Percentiles rank a stretch among this genome's conserved stretches.
These are phyloP conservation scores for Neoseiulus cucumeris DNA, from an alignment of 1,140 invertebrate genomes.

Conservation along the genomic window DNA sequence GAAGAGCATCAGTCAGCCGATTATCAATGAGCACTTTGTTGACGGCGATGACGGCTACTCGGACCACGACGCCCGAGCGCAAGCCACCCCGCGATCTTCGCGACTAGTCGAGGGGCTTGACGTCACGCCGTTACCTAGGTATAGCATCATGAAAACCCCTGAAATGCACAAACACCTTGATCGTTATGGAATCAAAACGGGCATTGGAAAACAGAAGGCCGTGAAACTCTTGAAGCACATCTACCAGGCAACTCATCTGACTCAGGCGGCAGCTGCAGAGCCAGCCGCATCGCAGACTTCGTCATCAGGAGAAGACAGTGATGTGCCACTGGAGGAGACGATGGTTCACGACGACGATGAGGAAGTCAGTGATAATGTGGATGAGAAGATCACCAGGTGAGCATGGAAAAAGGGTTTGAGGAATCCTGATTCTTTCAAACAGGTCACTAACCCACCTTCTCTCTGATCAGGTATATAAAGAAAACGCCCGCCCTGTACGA, in stretches of 20 bases:
- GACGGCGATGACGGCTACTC: background rate
- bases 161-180: background rate
- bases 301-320: conserved; percentile 2
- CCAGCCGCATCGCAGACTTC: background rate
- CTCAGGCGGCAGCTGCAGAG: background rate
- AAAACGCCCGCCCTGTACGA: background rate
- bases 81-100: background rate
- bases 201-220: conserved; percentile 1
- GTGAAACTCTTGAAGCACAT: background rate
- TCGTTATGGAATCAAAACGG: background rate
- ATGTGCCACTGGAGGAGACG: background rate
- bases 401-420: too few species aligned
- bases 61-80: background rate
- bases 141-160: background rate
- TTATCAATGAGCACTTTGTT: background rate
- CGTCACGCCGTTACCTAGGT: background rate
- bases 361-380: background rate
- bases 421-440: too few species aligned
- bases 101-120: background rate
- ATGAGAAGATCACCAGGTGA: background rate
- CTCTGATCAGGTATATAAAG: background rate
- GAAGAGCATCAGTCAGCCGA: background rate
- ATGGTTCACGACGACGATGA: conserved; percentile 3
- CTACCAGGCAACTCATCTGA: background rate
- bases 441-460: background rate